Percentiles rank a stretch among this genome's conserved stretches.
Conservation (phyloP, 1,140 invertebrate species). For the Mya arenaria region DNA sequence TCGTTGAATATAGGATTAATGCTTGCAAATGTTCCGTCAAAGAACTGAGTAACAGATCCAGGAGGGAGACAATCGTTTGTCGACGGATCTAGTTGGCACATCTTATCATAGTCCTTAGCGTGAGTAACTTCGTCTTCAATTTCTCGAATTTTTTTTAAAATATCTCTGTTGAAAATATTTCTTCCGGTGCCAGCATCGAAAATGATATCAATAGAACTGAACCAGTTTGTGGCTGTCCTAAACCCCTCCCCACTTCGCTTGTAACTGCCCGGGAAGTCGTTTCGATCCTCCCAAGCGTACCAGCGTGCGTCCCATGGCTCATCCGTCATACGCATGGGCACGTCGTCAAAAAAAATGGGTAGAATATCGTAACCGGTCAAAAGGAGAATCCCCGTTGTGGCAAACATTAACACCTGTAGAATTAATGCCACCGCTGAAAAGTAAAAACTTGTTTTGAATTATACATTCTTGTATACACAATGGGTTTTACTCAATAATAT, state of each 20-base stretch:
- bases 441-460: too few species aligned
- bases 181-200: constrained; percentile 12
- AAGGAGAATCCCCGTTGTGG: constrained; percentile 42
- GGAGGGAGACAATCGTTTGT: constrained; percentile 32
- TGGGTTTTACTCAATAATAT: too few species aligned
- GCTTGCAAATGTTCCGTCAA: constrained; percentile 56
- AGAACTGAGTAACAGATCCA: constrained; percentile 50
- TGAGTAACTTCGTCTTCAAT: constrained; percentile 50
- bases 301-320: constrained; percentile 41
- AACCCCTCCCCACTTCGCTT: not conserved
- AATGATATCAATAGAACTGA: constrained; percentile 1
- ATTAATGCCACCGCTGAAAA: constrained; percentile 35
- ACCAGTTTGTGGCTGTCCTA: not conserved
- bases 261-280: constrained; percentile 2
- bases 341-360: constrained; percentile 53
- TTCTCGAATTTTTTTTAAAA: constrained; percentile 38
- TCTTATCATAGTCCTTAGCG: constrained; percentile 18
- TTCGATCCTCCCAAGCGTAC: constrained; percentile 45
- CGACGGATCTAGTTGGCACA: constrained; percentile 36
- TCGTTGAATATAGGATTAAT: constrained; percentile 55
- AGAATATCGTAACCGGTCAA: constrained; percentile 62
- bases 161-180: constrained; percentile 51
- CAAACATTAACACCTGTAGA: constrained; percentile 60
- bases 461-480: too few species aligned
- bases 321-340: constrained; percentile 56